Conservation (phyloP, 2,888 invertebrate species). For the Epinotia bilunana region DNA sequence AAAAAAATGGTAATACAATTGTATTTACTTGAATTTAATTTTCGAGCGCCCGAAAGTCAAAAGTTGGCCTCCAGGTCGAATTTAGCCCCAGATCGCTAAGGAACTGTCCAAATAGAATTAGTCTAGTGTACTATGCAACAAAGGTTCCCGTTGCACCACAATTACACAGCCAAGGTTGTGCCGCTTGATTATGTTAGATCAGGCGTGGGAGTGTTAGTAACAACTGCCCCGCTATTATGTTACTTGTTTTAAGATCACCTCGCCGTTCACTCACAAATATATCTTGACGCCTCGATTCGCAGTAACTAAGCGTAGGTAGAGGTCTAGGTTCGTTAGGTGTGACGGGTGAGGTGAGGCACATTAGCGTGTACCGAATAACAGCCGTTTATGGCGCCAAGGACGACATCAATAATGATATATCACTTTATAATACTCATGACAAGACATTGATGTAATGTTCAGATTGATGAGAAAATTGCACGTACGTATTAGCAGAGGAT, state of each 20-base stretch:
- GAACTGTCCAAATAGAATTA: constrained; percentile 14
- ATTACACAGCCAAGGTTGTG: constrained; percentile 53
- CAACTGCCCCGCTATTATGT: constrained; percentile 47
- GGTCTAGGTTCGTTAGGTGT: no score
- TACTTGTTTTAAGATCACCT: no score
- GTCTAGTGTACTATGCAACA: constrained; percentile 16
- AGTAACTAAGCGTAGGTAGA: no score
- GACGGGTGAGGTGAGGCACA: no score
- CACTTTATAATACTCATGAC: background rate
- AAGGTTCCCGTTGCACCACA: constrained; percentile 36
- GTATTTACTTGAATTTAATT: no score
- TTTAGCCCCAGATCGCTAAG: background rate
- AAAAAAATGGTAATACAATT: no score
- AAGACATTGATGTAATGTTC: background rate
- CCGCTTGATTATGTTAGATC: constrained; percentile 60
- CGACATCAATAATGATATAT: constrained; percentile 33
- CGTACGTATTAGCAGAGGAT: no score
- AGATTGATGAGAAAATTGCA: background rate
- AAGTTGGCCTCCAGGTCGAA: background rate
- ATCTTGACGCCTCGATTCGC: no score
- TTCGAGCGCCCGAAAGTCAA: no score
- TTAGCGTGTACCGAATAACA: no score
- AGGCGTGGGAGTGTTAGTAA: constrained; percentile 72
- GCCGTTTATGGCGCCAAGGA: constrained; percentile 65
- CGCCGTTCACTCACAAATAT: no score